These are phyloP conservation scores for Telmatherina bonti DNA, from an alignment of 2,797 vertebrate genomes.

Conservation along the genomic window DNA sequence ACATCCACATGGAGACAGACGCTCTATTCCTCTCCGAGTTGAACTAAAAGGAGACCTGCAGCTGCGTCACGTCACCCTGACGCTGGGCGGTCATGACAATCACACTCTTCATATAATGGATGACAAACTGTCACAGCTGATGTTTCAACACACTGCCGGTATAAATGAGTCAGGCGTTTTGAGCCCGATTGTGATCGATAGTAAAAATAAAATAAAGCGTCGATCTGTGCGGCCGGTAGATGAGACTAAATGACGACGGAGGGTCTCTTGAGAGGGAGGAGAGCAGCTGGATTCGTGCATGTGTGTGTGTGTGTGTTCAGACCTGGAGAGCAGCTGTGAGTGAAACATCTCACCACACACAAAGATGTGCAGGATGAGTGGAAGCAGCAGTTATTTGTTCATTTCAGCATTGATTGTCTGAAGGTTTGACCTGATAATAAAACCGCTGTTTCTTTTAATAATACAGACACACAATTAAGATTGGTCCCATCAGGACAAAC, in stretches of 20 bases:
- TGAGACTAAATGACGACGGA: conserved; percentile 86
- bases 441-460: neutral
- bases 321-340: conserved; percentile 61
- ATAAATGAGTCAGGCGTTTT: conserved; percentile 1
- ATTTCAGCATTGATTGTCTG: neutral
- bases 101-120: conserved; percentile 14
- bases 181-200: conserved; percentile 81
- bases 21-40: neutral
- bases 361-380: conserved; percentile 24
- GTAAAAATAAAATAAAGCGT: conserved; percentile 81
- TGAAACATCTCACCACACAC: conserved; percentile 44
- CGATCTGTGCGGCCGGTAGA: conserved; percentile 82
- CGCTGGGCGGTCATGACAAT: conserved; percentile 44
- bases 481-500: neutral
- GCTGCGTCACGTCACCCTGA: neutral
- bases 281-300: conserved; percentile 62
- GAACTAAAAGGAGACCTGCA: neutral
- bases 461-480: neutral
- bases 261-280: conserved; percentile 83
- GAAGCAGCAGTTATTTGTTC: neutral
- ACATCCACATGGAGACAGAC: too few relatives aligned
- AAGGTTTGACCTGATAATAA: neutral
- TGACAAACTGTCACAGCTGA: conserved; percentile 39
- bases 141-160: conserved; percentile 12
- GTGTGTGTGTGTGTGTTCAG: conserved; percentile 17